Evolutionary conservation across 2,113 vertebrate species (phyloP).

Genomic region (Edolisoma coerulescens): DNA sequence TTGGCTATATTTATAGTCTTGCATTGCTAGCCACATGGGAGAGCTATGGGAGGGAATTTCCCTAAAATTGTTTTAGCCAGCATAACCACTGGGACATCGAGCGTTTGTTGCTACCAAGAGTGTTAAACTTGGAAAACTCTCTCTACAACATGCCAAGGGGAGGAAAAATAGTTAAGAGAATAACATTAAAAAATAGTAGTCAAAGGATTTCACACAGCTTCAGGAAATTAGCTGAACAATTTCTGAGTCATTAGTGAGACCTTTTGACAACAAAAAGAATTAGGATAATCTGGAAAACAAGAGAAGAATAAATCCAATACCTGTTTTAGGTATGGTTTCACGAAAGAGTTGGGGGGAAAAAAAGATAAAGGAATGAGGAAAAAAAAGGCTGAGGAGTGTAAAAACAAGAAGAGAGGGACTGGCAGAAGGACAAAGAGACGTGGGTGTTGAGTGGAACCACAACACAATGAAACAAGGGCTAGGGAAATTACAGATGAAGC

Average conservation of each 20-base stretch:
- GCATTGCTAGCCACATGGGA: slow-evolving; percentile 31
- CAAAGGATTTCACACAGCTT: not conserved
- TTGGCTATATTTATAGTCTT: slow-evolving; percentile 25
- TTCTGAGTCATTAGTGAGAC: not conserved
- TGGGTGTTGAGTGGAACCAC: not conserved
- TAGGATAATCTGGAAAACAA: not conserved
- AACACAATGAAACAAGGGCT: not conserved
- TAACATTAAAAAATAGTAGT: not conserved
- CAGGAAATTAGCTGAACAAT: not conserved
- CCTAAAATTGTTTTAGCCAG: not conserved
- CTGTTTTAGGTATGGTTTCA: not conserved
- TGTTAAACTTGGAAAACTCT: slow-evolving; percentile 13
- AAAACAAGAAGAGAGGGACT: not conserved
- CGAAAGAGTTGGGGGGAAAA: not conserved
- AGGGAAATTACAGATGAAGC: not conserved
- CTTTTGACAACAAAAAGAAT: not conserved
- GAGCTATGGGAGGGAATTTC: slow-evolving; percentile 6
- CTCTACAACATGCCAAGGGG: not conserved
- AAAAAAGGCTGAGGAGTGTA: not conserved
- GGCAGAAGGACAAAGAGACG: not conserved
- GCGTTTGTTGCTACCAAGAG: not conserved
- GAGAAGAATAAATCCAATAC: not conserved
- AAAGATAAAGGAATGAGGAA: not conserved
- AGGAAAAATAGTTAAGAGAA: not conserved
- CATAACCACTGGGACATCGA: not conserved